Percentiles rank a stretch among this genome's conserved stretches.
Conservation (phyloP, 2,113 vertebrate genomes). For the Saccopteryx leptura region DNA sequence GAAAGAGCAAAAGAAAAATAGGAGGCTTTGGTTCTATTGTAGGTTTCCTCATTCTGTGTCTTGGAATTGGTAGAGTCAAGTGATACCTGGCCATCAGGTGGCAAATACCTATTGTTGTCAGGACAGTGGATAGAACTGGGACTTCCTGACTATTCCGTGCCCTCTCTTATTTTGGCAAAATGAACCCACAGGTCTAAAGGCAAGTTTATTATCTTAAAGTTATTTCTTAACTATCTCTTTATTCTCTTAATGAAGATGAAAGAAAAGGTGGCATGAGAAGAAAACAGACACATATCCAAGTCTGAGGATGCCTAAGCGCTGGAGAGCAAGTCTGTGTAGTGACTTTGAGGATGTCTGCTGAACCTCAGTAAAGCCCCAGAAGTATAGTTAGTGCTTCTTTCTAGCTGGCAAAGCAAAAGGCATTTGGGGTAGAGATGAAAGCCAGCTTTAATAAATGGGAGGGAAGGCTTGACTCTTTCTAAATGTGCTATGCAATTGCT, state of each 20-base stretch:
- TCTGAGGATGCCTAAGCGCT: not conserved
- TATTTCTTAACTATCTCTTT: not conserved
- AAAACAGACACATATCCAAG: not conserved
- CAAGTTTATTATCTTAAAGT: constrained; percentile 29
- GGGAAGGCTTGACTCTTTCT: constrained; percentile 60
- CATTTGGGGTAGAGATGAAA: constrained; percentile 56
- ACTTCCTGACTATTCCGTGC: not conserved
- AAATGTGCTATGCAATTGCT: constrained; percentile 66
- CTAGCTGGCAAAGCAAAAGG: constrained; percentile 47
- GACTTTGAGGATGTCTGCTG: constrained; percentile 15
- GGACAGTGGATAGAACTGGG: not conserved
- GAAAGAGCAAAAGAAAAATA: constrained; percentile 6
- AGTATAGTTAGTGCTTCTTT: constrained; percentile 20
- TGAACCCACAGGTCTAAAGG: not conserved
- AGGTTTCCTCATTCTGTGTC: not conserved
- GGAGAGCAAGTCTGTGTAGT: constrained; percentile 36
- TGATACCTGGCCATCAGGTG: not conserved
- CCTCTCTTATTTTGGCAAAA: constrained; percentile 44
- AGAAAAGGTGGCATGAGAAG: not conserved
- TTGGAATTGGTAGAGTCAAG: not conserved
- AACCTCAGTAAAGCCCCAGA: constrained; percentile 11
- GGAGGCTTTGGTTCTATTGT: not conserved
- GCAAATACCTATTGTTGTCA: not conserved
- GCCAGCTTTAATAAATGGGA: constrained; percentile 61
- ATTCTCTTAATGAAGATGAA: constrained; percentile 44